Base-by-base conservation (phyloP, 2,888 invertebrate species). In the Lapara coniferarum region DNA sequence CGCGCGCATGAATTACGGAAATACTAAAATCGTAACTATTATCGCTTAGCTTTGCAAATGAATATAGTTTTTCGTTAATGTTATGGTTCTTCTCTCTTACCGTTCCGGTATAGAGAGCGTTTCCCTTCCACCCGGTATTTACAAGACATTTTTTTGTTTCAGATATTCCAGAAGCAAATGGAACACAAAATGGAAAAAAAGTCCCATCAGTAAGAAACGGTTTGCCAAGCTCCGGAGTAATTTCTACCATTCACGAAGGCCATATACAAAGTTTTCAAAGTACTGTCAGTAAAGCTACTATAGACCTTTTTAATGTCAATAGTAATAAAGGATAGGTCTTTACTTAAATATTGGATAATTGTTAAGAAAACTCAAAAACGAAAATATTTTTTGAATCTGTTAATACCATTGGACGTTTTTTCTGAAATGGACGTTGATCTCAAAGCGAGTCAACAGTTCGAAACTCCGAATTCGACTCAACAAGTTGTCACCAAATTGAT, bases 201-300 rank as follows among this genome's bases (percentile, higher is more conserved):
- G 89, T 89, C 0, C 91, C 92, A 0, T 79, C 92, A 7, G 91
- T 91, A 0, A 79, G 87, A 14, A 90, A 85, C 71, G 89, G 88
- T 0, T 79, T 85, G 0, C 85, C 86, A 8, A 89, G 85, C 46
- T 85, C 91, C 0, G 92, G 91, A 0, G 91, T 92, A 66, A 93
- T 93, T 52, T 91, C 92, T 1, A 93, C 93, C 5, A 93, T 93
- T 16, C 82, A 84, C 67, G 93, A 93, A 71, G 93, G 92, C 0
- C 83, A 88, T 0, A 83, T 90, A 1, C 90, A 92, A 66, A 85
- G 79, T 10, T 93, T 85, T 71, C 74, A 81, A 30, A 84, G 84
- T 70, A 71, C 76, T 6, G 81, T 87, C 67, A 84, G 86, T 71
- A 86, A 82, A 67, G 88, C 86, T 25, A 92, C 87, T 8, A 83